Evolutionary conservation across 2,888 invertebrate genomes (phyloP).

Genomic region (Ectobius pallidus): DNA sequence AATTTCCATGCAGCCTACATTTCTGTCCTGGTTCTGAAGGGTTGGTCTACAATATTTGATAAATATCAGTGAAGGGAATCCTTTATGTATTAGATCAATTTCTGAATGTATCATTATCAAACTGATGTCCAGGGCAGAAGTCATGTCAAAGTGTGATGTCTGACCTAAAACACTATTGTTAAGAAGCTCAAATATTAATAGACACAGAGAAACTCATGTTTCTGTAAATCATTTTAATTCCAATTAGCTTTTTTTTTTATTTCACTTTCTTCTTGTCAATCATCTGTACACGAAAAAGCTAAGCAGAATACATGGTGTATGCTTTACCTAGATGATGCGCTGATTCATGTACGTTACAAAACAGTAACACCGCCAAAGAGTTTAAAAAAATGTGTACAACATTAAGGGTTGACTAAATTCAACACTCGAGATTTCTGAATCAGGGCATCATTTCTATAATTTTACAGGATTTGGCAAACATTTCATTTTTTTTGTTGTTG

Average conservation of each 20-base stretch:
- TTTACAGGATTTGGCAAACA: conserved; percentile 16
- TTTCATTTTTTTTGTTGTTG: background rate
- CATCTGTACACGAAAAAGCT: conserved; percentile 31
- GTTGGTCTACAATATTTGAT: too few species aligned
- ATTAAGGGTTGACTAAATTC: too few species aligned
- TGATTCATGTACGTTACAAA: conserved; percentile 5
- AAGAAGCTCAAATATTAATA: conserved; percentile 29
- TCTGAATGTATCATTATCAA: too few species aligned
- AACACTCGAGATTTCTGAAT: background rate
- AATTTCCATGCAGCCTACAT: too few species aligned
- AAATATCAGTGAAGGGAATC: too few species aligned
- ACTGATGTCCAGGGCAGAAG: too few species aligned
- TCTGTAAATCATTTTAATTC: conserved; percentile 31
- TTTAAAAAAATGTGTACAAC: background rate
- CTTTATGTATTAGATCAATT: too few species aligned
- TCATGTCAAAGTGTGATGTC: too few species aligned
- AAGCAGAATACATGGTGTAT: conserved; percentile 28
- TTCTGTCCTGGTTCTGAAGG: too few species aligned
- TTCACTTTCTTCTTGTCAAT: too few species aligned
- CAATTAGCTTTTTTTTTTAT: conserved; percentile 31
- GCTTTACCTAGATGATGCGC: conserved; percentile 19
- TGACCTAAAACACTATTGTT: background rate
- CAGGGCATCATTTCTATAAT: conserved; percentile 15
- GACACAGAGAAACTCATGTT: conserved; percentile 37
- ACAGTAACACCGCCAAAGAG: background rate